A percentile compares a stretch with the other conserved stretches of the same genome.
These are phyloP conservation scores for Trilocha varians DNA, from an alignment of 2,888 invertebrate genomes.

Conservation along the genomic window DNA sequence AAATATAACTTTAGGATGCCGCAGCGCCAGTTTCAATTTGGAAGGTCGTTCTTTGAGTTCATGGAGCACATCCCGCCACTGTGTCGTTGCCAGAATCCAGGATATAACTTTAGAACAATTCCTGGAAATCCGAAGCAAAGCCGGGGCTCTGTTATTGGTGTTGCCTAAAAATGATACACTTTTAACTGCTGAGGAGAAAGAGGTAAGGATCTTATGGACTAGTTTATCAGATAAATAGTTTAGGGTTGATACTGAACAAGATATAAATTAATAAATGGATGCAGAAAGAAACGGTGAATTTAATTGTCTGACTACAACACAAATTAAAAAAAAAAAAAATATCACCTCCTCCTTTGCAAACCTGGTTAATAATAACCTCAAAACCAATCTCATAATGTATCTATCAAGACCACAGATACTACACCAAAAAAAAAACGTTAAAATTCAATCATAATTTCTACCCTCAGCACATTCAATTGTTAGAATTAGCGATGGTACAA, in stretches of 20 bases:
- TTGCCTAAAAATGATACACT: conserved; percentile 81
- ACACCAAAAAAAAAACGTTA: not conserved
- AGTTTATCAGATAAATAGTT: not conserved
- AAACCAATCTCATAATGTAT: no score
- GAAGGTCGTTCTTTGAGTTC: conserved; percentile 90
- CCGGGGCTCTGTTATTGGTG: conserved; percentile 89
- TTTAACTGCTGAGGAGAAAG: conserved; percentile 78
- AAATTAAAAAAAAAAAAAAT: no score
- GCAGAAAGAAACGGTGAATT: no score
- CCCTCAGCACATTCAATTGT: conserved; percentile 77
- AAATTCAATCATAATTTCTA: not conserved
- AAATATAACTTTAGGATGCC: conserved; percentile 77
- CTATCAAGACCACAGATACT: not conserved
- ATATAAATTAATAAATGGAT: no score
- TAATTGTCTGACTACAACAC: no score
- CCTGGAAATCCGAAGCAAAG: conserved; percentile 82
- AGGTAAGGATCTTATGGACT: conserved; percentile 57
- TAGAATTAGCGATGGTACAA: conserved; percentile 87
- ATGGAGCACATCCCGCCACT: conserved; percentile 91
- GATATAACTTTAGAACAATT: conserved; percentile 87
- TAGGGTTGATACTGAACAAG: no score
- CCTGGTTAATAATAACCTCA: no score
- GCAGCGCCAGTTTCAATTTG: conserved; percentile 87
- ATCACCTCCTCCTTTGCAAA: no score
- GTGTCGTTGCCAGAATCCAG: conserved; percentile 85